These are phyloP conservation scores for Ptychodera flava DNA, from an alignment of 35 echinoderm and acorn worm species.

Conservation along the genomic window DNA sequence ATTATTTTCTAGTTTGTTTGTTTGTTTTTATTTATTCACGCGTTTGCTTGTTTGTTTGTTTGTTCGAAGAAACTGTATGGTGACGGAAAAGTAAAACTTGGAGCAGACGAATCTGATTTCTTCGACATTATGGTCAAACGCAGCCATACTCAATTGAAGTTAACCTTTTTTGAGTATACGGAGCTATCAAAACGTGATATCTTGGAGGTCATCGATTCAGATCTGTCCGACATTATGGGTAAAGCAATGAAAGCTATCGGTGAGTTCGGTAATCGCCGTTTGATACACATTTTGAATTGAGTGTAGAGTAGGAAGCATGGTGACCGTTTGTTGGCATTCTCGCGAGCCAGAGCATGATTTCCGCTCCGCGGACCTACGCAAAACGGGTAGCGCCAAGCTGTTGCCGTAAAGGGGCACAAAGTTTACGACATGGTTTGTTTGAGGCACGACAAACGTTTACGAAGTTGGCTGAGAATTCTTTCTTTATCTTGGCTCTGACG, in stretches of 20 bases:
- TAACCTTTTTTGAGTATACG: neutral
- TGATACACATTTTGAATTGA: no score
- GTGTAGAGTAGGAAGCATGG: no score
- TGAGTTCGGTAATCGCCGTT: conserved; percentile 24
- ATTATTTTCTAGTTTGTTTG: conserved; percentile 67
- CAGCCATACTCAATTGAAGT: neutral
- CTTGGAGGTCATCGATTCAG: conserved; percentile 73
- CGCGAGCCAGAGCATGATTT: no score
- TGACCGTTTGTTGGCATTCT: no score
- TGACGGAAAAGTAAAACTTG: neutral
- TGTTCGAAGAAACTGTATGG: no score
- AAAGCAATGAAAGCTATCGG: conserved; percentile 61
- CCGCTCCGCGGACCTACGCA: no score
- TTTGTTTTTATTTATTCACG: conserved; percentile 81
- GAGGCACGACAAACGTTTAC: no score
- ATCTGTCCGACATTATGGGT: conserved; percentile 71
- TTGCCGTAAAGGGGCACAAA: no score
- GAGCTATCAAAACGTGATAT: conserved; percentile 51
- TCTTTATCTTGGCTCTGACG: no score
- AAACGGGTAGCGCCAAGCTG: no score
- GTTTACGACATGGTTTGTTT: no score
- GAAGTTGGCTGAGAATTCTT: no score
- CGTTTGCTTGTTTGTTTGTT: conserved; percentile 67
- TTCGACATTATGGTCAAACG: neutral
- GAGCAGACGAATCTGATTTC: neutral